Evolutionary conservation across 2,888 invertebrate genomes (phyloP), one percentile per base, ranked within the genome.

Genomic region (Drosophila subsilvestris): DNA sequence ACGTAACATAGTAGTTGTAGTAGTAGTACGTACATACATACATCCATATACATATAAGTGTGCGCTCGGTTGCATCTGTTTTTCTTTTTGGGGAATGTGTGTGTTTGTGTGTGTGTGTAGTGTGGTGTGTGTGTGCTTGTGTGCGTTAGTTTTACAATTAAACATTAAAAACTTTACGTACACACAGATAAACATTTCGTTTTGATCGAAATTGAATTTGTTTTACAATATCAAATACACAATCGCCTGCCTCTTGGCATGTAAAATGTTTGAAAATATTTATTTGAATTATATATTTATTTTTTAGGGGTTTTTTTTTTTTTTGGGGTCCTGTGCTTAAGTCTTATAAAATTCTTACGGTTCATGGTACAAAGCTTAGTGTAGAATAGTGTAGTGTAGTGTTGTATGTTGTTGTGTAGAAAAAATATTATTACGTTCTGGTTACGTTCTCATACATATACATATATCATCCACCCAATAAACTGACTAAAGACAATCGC

Each of bases 291-390:
- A 20, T 50, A 50, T 57, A 47, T 72, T 63, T 45, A 47, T 58
- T 57, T 47, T 5, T 37, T 37, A 5, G 12, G 32, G 12, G 12
- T 7, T 6, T 37, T 37, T 14, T 6, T n/a, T n/a, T 1, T 37
- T n/a, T 14, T 7, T 37, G n/a, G 14, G 43, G 17, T 17, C 44
- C 32, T 73, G 60, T 69, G 58, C 80, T 80, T 82, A 75, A 60
- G 42, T 72, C 62, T 71, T 74, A 73, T 61, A 78, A 82, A 81
- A 85, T 81, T 79, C 78, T 85, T 79, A 81, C 55, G 78, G 68
- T 80, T 86, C 76, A 73, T 67, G 37, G 53, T 76, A 72, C 42
- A 78, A 80, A 82, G 79, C 85, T 79, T 82, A 78, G 66, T 72
- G 76, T 80, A 78, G 76, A 70, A 72, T 78, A 73, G 78, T 80